Percentiles rank a stretch among this genome's conserved stretches.
Evolutionary conservation across 2,113 vertebrate genomes (phyloP).

Genomic region (Scomber scombrus): DNA sequence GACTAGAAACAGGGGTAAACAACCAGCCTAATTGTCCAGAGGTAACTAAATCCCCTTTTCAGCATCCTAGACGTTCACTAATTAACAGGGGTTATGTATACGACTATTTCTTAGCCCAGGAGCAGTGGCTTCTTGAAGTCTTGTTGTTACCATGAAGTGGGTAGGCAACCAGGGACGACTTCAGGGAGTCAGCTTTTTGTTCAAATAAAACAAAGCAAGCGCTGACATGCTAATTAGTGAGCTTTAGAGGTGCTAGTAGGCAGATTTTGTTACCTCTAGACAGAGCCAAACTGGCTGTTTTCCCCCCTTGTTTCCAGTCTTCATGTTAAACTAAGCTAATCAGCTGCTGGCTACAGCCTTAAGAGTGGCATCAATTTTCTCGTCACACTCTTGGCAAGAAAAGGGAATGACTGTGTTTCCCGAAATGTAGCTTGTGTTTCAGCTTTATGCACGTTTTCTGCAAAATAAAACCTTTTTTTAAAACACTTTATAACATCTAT

Average conservation of each 20-base stretch:
- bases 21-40: neutral
- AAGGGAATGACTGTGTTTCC: too few species aligned
- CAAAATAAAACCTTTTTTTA: too few species aligned
- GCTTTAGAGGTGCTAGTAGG: neutral
- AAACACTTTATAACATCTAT: neutral
- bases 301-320: too few species aligned
- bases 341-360: too few species aligned
- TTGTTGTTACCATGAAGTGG: neutral
- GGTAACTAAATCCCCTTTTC: neutral
- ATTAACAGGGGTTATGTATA: neutral
- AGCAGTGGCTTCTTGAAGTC: neutral
- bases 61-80: conserved; percentile 1
- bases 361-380: too few species aligned
- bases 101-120: too few species aligned
- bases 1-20: neutral
- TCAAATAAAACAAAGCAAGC: neutral
- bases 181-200: neutral
- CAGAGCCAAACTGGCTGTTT: too few species aligned
- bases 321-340: too few species aligned
- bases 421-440: neutral
- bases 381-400: too few species aligned
- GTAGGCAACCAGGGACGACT: neutral
- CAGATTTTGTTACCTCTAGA: too few species aligned
- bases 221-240: neutral
- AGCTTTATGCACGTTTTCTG: too few species aligned